These are phyloP conservation scores for Boulengeromyrus knoepffleri DNA, from an alignment of 2,113 vertebrate genomes.

Conservation along the genomic window DNA sequence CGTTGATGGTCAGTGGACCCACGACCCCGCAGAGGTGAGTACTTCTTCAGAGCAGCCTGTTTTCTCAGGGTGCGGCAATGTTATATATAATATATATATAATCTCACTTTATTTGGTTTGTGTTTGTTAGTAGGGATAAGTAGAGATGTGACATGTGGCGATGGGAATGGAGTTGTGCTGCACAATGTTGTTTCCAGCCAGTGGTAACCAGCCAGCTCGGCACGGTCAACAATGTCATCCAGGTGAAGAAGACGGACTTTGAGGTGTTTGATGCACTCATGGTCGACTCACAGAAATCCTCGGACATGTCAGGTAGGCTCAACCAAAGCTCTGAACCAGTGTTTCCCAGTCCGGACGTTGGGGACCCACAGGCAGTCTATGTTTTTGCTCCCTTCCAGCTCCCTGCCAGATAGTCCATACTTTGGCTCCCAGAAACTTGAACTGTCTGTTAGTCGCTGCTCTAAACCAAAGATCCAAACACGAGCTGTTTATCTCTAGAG, in stretches of 20 bases:
- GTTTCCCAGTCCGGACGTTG: background rate
- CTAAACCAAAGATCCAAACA: background rate
- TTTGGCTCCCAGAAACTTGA: background rate
- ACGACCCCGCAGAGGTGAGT: constrained; percentile 84
- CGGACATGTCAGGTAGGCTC: constrained; percentile 79
- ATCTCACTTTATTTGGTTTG: background rate
- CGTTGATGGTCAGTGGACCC: constrained; percentile 96
- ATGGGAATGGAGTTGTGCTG: background rate
- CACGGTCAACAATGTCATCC: constrained; percentile 92
- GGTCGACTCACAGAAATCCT: constrained; percentile 96
- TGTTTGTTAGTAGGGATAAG: background rate
- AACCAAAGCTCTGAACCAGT: background rate
- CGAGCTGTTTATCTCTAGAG: background rate
- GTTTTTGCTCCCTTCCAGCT: background rate
- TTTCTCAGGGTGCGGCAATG: background rate
- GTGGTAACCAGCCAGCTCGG: constrained; percentile 88
- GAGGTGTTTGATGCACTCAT: constrained; percentile 97
- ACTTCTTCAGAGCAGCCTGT: background rate
- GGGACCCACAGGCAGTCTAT: background rate
- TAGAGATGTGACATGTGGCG: background rate
- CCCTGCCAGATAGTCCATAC: background rate
- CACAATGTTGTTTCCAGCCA: constrained; percentile 57
- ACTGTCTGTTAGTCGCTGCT: background rate
- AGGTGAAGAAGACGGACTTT: constrained; percentile 98
- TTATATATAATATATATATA: background rate